Conservation (phyloP, 2,113 vertebrate species). For the Lampris incognitus region DNA sequence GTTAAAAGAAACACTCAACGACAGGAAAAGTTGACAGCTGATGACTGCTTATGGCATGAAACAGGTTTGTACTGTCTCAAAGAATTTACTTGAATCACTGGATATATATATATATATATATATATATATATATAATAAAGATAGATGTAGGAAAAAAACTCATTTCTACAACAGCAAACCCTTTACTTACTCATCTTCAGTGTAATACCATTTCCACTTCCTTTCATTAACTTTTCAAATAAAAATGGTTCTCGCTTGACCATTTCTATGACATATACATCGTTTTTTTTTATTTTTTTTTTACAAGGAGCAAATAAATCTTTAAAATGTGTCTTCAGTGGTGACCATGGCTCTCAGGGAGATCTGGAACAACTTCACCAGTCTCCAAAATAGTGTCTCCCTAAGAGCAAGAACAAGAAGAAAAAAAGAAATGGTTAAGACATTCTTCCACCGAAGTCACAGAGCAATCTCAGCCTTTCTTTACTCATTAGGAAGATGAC, state of each 20-base stretch:
- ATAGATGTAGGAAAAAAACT: too few relatives aligned
- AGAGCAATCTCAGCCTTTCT: not conserved
- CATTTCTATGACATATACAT: constrained; percentile 66
- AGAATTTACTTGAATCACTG: too few relatives aligned
- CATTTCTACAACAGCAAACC: too few relatives aligned
- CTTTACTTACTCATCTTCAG: not conserved
- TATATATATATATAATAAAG: too few relatives aligned
- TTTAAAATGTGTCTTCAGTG: constrained; percentile 80
- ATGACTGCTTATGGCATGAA: too few relatives aligned
- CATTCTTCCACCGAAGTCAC: not conserved
- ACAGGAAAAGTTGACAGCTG: too few relatives aligned
- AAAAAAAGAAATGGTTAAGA: not conserved
- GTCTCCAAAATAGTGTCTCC: constrained; percentile 90
- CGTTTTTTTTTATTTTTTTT: constrained; percentile 70
- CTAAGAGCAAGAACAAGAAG: constrained; percentile 72
- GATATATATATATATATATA: too few relatives aligned
- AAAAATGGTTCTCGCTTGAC: not conserved
- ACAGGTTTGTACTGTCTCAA: too few relatives aligned
- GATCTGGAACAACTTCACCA: constrained; percentile 86
- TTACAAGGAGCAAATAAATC: constrained; percentile 33
- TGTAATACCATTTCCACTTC: not conserved
- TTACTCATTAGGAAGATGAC: not conserved
- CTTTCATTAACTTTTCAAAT: not conserved
- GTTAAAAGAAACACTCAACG: too few relatives aligned
- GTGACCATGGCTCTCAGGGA: constrained; percentile 82